Base-by-base conservation (phyloP, 2,888 invertebrate genomes). In the Mallateleia sp. region DNA sequence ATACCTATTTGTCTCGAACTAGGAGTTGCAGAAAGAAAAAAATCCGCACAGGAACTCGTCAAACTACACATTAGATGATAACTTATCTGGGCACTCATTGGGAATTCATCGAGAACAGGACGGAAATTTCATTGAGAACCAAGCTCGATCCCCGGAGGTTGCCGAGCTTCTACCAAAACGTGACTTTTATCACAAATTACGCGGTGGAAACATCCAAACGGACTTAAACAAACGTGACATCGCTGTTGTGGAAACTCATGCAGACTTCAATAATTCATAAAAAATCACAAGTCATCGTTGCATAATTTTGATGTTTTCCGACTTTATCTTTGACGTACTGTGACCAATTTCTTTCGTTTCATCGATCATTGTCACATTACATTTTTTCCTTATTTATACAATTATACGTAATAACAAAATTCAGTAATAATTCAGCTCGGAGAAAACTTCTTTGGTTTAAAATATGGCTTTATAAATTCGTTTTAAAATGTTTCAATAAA, bases 221-320 rank as follows among this genome's bases (percentile, higher is more conserved):
- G 47, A 52, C 38, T 28, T 22, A 52, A 64, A 45, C 54, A 77
- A 67, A 67, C 69, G 58, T 71, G 80, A 62, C 71, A 64, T 34
- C 34, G 28, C 45, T 71, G 54, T 80, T 80, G 71, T 54, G 56
- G 32, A 71, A 62, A 79, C 20, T 80, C 71, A 34, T 25, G 62
- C 64, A 38, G 47, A 11, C 62, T n/a, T n/a, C n/a, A n/a, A n/a
- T n/a, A n/a, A n/a, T n/a, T n/a, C n/a, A n/a, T n/a, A n/a, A n/a
- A n/a, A n/a, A n/a, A n/a, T n/a, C n/a, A 32, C 42, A 22, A 71
- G 54, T 80, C 80, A 79, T 52, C 24, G 42, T 71, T 80, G 71
- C 58, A 71, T 80, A 71, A 64, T 80, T 71, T 71, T 80, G 45
- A 71, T 71, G 20, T 60, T 54, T 64, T 45, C 54, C 50, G 28